Evolutionary conservation across 1,140 invertebrate genomes (phyloP), one percentile per base, ranked within the genome.

Genomic region (Centruroides sculpturatus): DNA sequence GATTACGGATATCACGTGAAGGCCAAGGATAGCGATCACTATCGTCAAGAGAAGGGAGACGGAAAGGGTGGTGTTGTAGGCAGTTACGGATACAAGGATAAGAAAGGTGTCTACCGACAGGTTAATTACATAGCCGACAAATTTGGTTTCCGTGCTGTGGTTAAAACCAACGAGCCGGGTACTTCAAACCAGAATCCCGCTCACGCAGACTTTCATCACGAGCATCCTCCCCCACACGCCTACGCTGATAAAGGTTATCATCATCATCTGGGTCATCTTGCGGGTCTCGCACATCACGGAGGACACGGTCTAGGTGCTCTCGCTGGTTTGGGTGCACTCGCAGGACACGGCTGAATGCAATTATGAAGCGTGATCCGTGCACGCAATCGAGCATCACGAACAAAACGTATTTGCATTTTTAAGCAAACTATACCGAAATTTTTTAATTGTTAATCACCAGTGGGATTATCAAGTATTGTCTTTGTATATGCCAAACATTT

Each of bases 121-220:
- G 55, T 56, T 5, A 34, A 56, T n/a, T 56, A 56, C 55, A n/a
- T 56, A 10, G 55, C 55, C 35, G 55, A 56, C 11, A 35, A 13
- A n/a, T 23, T 23, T 47, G 55, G 55, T 47, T 56, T 13, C 55
- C 55, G 55, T 10, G 55, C 55, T 47, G 35, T 36, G 11, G 55
- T 56, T 7, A 56, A 56, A 47, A 56, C 55, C 55, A 56, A 56
- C 55, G 55, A 56, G 11, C 55, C 55, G 1, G 55, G 55, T 12
- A 56, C 55, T 6, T 56, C 55, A 11, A 56, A 56, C 35, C n/a
- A 13, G n/a, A 56, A 47, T 12, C 55, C 55, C 5, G 55, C 55
- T 12, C 12, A 56, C 55, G 55, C 34, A 35, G 55, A 56, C 6
- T n/a, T 51, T 51, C 50, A 13, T 51, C 23, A n/a, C 10, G 6